Conservation (phyloP, 2,797 vertebrate species). For the Sparidentex hasta region DNA sequence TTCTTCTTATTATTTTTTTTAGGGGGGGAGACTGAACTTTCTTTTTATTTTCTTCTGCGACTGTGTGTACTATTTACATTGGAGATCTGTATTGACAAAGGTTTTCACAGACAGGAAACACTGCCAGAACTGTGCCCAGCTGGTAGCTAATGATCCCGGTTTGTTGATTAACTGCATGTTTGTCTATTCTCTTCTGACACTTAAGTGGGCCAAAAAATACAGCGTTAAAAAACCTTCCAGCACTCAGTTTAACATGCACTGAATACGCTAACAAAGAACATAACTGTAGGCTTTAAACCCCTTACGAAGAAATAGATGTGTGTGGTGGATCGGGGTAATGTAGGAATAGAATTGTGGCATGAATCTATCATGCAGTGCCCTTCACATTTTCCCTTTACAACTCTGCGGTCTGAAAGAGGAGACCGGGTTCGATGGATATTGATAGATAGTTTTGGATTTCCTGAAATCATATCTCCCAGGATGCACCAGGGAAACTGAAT, state of each 20-base stretch:
- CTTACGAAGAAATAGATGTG: conserved; percentile 25
- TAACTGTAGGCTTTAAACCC: conserved; percentile 22
- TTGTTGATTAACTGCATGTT: conserved; percentile 78
- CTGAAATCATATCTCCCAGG: conserved; percentile 82
- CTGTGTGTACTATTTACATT: conserved; percentile 69
- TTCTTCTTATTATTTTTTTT: conserved; percentile 33
- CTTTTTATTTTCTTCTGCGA: conserved; percentile 65
- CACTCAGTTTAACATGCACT: conserved; percentile 45
- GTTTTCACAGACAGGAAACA: conserved; percentile 60
- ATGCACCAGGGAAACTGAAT: conserved; percentile 79
- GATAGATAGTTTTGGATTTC: conserved; percentile 82
- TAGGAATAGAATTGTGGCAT: conserved; percentile 45
- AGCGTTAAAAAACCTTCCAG: conserved; percentile 52
- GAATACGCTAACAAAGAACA: conserved; percentile 44
- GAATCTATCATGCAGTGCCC: conserved; percentile 57
- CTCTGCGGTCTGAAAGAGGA: conserved; percentile 68
- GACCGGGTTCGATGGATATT: conserved; percentile 73
- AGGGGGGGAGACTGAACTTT: conserved; percentile 35
- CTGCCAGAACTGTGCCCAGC: conserved; percentile 74
- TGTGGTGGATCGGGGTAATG: conserved; percentile 37
- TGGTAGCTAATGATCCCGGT: conserved; percentile 78
- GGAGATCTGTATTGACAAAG: conserved; percentile 69
- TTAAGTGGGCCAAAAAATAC: conserved; percentile 67
- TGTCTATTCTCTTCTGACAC: conserved; percentile 75
- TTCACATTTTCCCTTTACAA: conserved; percentile 75